Evolutionary conservation across 2,113 vertebrate species (phyloP).

Genomic region (Sterrhoptilus dennistouni): DNA sequence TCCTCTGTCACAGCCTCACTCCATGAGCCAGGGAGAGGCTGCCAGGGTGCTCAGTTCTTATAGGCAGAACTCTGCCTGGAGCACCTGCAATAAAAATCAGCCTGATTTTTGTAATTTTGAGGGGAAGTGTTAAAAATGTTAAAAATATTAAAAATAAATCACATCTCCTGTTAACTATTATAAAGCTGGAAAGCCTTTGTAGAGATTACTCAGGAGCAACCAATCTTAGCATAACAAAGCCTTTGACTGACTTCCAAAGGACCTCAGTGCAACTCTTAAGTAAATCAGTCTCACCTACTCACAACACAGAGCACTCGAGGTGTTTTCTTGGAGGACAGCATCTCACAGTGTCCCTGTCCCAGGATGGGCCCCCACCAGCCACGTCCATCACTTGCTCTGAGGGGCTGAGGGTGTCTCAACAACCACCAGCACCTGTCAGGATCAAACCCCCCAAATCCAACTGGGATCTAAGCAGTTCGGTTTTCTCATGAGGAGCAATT

Average conservation of each 20-base stretch:
- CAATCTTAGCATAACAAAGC: background rate
- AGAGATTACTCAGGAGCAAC: background rate
- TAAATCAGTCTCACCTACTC: background rate
- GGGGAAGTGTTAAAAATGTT: background rate
- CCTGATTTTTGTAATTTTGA: background rate
- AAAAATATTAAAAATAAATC: background rate
- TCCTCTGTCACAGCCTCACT: background rate
- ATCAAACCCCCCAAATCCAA: background rate
- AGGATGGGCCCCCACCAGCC: background rate
- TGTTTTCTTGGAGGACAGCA: background rate
- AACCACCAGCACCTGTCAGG: background rate
- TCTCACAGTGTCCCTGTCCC: background rate
- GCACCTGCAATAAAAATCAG: background rate
- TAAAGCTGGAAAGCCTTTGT: background rate
- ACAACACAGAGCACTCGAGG: background rate
- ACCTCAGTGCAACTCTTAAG: background rate
- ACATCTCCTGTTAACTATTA: background rate
- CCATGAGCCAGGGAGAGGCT: background rate
- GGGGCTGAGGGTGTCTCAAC: background rate
- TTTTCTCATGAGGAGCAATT: background rate
- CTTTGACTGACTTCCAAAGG: constrained; percentile 17
- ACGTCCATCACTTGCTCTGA: accelerated
- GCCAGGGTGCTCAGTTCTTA: background rate
- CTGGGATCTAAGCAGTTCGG: background rate
- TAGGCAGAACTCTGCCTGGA: background rate